These are phyloP conservation scores for Cantharis rustica DNA, from an alignment of 2,888 invertebrate genomes.

Conservation along the genomic window DNA sequence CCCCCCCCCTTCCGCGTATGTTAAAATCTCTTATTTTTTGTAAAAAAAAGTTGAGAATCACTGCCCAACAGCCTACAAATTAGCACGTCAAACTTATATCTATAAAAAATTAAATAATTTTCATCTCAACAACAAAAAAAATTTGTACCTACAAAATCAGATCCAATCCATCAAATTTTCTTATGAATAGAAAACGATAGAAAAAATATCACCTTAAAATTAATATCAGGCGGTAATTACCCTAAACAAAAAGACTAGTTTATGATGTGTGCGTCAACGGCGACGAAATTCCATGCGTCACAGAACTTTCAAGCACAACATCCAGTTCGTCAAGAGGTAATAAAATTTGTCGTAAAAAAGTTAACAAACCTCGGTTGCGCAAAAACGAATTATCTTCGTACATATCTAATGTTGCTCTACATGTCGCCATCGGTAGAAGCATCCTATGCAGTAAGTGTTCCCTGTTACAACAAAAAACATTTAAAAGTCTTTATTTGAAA, in stretches of 20 bases:
- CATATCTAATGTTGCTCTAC: conserved; percentile 89
- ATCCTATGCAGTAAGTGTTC: conserved; percentile 90
- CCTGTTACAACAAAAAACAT: conserved; percentile 58
- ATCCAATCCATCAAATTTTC: neutral
- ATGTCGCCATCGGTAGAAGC: conserved; percentile 87
- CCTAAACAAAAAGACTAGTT: conserved; percentile 8
- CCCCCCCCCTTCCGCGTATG: neutral
- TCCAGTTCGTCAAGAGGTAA: conserved; percentile 89
- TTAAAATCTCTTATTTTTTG: neutral
- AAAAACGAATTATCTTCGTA: conserved; percentile 96
- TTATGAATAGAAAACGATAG: neutral
- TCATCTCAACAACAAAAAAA: conserved; percentile 16
- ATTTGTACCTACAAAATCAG: neutral
- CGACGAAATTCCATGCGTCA: conserved; percentile 69
- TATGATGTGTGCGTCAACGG: conserved; percentile 31
- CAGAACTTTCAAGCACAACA: conserved; percentile 83
- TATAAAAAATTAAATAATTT: conserved; percentile 7
- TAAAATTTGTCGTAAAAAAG: conserved; percentile 88
- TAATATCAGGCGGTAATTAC: conserved; percentile 27
- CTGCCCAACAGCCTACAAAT: neutral
- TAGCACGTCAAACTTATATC: neutral
- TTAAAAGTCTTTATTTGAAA: neutral
- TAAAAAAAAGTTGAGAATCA: neutral
- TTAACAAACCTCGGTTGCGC: conserved; percentile 81
- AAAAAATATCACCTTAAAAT: conserved; percentile 20